A percentile compares a stretch with the other conserved stretches of the same genome.
Conservation (phyloP, 1,140 invertebrate species). For the Drosophila ironensis region DNA sequence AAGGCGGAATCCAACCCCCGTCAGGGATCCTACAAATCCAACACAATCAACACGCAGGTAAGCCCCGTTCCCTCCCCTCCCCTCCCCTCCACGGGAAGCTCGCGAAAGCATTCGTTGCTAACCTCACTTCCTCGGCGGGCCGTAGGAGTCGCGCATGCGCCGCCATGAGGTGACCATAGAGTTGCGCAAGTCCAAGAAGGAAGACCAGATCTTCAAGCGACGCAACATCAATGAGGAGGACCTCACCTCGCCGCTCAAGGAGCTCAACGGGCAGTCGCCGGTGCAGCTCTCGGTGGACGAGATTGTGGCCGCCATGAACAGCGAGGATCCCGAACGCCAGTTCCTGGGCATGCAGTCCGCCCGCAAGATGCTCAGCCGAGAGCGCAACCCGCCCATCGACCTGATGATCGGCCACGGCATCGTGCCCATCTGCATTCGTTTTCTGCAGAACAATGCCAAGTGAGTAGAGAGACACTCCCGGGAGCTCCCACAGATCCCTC, state of each 20-base stretch:
- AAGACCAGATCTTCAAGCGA: slow-evolving; percentile 97
- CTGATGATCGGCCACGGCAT: slow-evolving; percentile 93
- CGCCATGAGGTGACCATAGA: slow-evolving; percentile 94
- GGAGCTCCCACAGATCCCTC: not conserved
- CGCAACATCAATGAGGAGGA: slow-evolving; percentile 90
- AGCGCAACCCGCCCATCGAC: slow-evolving; percentile 97
- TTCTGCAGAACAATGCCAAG: slow-evolving; percentile 88
- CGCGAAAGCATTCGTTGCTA: too few relatives aligned
- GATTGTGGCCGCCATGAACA: slow-evolving; percentile 86
- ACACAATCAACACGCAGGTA: slow-evolving; percentile 70
- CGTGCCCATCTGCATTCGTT: slow-evolving; percentile 92
- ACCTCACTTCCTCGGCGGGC: slow-evolving; percentile 49
- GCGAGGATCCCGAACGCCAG: slow-evolving; percentile 84
- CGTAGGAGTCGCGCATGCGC: slow-evolving; percentile 92
- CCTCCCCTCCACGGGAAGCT: too few relatives aligned
- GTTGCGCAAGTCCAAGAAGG: slow-evolving; percentile 95
- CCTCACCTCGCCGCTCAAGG: slow-evolving; percentile 83
- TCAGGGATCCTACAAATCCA: slow-evolving; percentile 72
- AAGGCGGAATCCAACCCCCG: slow-evolving; percentile 61
- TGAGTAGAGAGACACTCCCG: slow-evolving; percentile 80
- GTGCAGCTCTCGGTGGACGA: slow-evolving; percentile 84
- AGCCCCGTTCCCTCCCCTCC: not conserved
- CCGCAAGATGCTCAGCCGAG: slow-evolving; percentile 94
- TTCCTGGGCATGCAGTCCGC: slow-evolving; percentile 89
- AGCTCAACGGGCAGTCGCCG: slow-evolving; percentile 82